A percentile compares a stretch with the other conserved stretches of the same genome.
phyloP scores from a whole-genome alignment of 2,888 invertebrate genomes.

The Pterostichus madidus region DNA sequence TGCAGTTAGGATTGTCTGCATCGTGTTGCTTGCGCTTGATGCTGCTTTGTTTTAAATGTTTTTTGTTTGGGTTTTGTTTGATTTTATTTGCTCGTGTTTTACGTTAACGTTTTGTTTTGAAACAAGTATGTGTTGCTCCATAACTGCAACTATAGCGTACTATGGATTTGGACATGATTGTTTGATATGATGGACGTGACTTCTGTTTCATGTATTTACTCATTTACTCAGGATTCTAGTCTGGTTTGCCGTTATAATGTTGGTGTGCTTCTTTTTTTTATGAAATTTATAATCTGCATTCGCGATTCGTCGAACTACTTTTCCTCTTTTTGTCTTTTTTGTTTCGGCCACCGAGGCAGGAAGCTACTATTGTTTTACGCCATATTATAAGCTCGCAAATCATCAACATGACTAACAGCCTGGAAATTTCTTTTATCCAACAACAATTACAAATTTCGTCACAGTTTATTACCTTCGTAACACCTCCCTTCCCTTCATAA shows the following conservation, averaged over 20 bases:
- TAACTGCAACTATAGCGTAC: not conserved
- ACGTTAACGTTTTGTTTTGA: constrained; percentile 36
- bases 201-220: constrained; percentile 60
- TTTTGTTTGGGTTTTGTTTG: constrained; percentile 23
- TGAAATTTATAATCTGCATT: constrained; percentile 31
- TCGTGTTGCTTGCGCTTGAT: constrained; percentile 25
- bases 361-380: constrained; percentile 33
- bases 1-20: constrained; percentile 69
- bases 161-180: constrained; percentile 58
- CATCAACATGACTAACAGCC: constrained; percentile 23
- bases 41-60: constrained; percentile 52
- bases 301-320: constrained; percentile 36
- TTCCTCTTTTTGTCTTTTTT: constrained; percentile 1
- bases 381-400: constrained; percentile 44
- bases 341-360: constrained; percentile 5
- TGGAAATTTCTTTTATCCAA: constrained; percentile 33
- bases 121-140: constrained; percentile 31
- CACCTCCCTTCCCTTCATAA: constrained; percentile 26
- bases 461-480: constrained; percentile 38
- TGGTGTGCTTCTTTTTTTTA: constrained; percentile 14
- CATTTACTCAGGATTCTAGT: constrained; percentile 20
- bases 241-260: constrained; percentile 43
- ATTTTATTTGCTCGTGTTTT: constrained; percentile 42
- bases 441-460: constrained; percentile 33
- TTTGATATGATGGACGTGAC: constrained; percentile 59